Base-by-base conservation (phyloP, 2,113 vertebrate species). In the Oncorhynchus kisutch region DNA sequence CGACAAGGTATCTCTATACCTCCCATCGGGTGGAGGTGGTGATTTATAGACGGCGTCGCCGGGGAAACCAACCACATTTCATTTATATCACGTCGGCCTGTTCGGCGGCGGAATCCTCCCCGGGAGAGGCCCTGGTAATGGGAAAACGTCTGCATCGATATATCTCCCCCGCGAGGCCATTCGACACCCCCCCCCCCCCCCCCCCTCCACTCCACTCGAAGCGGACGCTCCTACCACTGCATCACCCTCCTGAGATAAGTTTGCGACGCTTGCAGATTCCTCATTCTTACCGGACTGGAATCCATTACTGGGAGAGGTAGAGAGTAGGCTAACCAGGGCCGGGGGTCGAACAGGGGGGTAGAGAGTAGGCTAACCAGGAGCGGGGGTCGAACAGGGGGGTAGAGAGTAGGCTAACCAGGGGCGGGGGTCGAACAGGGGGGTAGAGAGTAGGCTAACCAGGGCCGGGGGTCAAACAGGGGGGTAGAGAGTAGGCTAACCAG, bases 131-230 rank as follows among this genome's bases (percentile, higher is more conserved):
- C 67, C 70, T 5, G 74, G 77, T 89, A 91, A 89, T 90, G 85
- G 81, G 73, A 88, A 90, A 88, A 87, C 64, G 87, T 90, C 84
- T 70, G 65, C 78, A 83, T 88, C 86, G 31, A 91, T 91, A 88
- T 79, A 87, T 91, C 85, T 86, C 77, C 81, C 82, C 82, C 74
- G 60, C 31, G 60, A 78, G 85, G 70, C 76, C 77, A 78, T 86
- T 83, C 70, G 34, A 39, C 34, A 1, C 34, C 57, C 57, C 75
- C 75, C 75, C 34, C 6, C 34, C 57, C 57, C 34, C 6, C 34
- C 57, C 57, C 75, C 75, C 75, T 1, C 31, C 34, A 6, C 34
- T 78, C 80, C 81, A 76, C 80, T 82, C 64, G 69, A 71, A 80
- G 25, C 20, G 39, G 77, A 82, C 79, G 82, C 83, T 84, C 78